A percentile compares a stretch with the other conserved stretches of the same genome.
Evolutionary conservation across 2,113 vertebrate genomes (phyloP).

Genomic region (Xyliphius kryptos): DNA sequence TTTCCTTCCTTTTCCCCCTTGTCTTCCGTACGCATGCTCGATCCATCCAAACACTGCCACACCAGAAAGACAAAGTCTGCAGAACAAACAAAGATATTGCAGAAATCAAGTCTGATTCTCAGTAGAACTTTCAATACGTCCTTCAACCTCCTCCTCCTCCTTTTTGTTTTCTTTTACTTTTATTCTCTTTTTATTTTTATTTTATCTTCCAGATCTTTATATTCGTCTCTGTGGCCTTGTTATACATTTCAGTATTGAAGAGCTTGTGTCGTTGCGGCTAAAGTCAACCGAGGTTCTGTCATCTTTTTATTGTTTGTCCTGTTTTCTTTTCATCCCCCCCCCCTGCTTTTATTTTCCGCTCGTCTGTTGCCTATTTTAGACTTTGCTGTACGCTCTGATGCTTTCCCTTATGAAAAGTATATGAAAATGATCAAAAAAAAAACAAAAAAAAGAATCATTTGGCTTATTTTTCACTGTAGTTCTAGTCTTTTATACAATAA

Average conservation of each 20-base stretch:
- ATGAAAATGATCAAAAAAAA: too few species aligned
- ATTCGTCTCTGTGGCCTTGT: constrained; percentile 81
- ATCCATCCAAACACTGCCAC: constrained; percentile 66
- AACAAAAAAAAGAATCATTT: too few species aligned
- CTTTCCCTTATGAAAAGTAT: too few species aligned
- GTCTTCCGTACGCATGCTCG: constrained; percentile 74
- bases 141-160: constrained; percentile 47
- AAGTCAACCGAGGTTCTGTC: constrained; percentile 74
- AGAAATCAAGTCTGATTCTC: too few species aligned
- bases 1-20: constrained; percentile 46
- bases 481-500: constrained; percentile 99
- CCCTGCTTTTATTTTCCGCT: too few species aligned
- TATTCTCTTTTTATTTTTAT: constrained; percentile 52
- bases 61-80: constrained; percentile 43
- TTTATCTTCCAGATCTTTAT: constrained; percentile 18
- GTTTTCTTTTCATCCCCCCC: constrained; percentile 60
- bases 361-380: constrained; percentile 39
- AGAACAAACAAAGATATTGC: constrained; percentile 46
- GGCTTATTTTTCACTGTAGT: constrained; percentile 19
- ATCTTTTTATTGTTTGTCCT: constrained; percentile 78
- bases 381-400: constrained; percentile 26
- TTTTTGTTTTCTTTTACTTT: constrained; percentile 47
- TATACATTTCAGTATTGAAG: constrained; percentile 90
- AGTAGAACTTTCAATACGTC: too few species aligned
- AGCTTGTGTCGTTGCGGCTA: constrained; percentile 77